Base-by-base conservation (phyloP, 2,797 vertebrate genomes). In the Apogon hyalosoma region DNA sequence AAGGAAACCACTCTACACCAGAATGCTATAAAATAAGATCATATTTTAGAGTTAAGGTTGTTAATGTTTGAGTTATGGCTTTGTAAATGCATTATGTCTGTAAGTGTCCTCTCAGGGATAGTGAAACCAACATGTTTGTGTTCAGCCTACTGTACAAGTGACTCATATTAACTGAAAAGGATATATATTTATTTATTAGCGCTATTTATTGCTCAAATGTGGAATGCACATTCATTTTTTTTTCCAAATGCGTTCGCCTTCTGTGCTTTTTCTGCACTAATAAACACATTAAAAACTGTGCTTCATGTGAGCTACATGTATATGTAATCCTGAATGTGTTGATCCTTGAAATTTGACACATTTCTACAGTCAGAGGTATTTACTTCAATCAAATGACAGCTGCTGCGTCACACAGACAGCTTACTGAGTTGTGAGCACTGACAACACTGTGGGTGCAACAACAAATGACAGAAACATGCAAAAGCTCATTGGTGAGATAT, bases 241-340 rank as follows among this genome's bases (percentile, higher is more conserved):
- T 40, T 49, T 21, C 9, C 68, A 38, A 10, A 36, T 36, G 33
- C 3, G 8, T 36, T 36, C 21, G 24, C 9, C 43, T n/a, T 21
- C 21, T 56, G 53, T 58, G 18, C 18, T 54, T 80, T 77, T 67
- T 77, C 65, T 74, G 74, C 75, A 65, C 38, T 69, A 55, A 0
- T 18, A n/a, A 65, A 36, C 15, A 49, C 14, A 74, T 76, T 59
- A 78, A 64, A 66, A 11, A 12, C 2, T 46, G 12, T 52, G 43
- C 69, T 52, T 54, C 69, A 56, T 46, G 48, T 7, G 11, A 36
- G 15, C 8, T 24, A 54, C 69, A 77, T 21, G 10, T 18, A 28
- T 28, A 28, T 6, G 6, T 36, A 3, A 36, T 40, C 21, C 18
- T 8, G 0, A 38, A 46, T 63, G 43, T 53, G 21, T 31, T 28